phyloP scores from a whole-genome alignment of 1,140 invertebrate species.

The Babylonia areolata region DNA sequence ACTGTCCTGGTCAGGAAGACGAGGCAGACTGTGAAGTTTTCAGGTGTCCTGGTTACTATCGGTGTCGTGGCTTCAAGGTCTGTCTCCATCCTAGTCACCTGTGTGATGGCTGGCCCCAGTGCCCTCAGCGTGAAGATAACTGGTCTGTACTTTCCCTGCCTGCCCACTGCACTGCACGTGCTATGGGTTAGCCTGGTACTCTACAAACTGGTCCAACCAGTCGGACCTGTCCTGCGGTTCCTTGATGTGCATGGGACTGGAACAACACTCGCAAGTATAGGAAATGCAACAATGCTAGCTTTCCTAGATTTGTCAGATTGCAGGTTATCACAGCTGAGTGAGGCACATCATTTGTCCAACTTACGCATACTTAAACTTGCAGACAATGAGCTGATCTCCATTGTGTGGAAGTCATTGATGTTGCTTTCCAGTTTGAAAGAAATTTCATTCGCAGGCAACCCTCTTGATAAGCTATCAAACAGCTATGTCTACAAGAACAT shows the following conservation, averaged over 20 bases:
- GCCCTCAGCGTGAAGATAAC: conserved; percentile 1
- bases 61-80: not conserved
- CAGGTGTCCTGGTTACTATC: not conserved
- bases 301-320: not conserved
- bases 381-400: conserved; percentile 27
- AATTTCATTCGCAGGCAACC: conserved; percentile 26
- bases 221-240: not conserved
- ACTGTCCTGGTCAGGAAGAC: not conserved
- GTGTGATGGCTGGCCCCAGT: conserved; percentile 3
- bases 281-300: not conserved
- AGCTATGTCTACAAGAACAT: not conserved
- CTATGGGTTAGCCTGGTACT: not conserved
- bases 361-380: conserved; percentile 19
- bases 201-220: not conserved
- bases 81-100: not conserved
- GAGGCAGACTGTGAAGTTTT: not conserved
- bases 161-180: not conserved
- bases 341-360: not conserved
- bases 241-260: not conserved
- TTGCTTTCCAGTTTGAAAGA: conserved; percentile 15
- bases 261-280: not conserved
- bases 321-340: not conserved
- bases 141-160: not conserved
- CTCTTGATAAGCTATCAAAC: not conserved
- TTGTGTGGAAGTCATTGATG: not conserved